Base-by-base conservation (phyloP, 1,140 invertebrate species). In the Cyclina sinensis region DNA sequence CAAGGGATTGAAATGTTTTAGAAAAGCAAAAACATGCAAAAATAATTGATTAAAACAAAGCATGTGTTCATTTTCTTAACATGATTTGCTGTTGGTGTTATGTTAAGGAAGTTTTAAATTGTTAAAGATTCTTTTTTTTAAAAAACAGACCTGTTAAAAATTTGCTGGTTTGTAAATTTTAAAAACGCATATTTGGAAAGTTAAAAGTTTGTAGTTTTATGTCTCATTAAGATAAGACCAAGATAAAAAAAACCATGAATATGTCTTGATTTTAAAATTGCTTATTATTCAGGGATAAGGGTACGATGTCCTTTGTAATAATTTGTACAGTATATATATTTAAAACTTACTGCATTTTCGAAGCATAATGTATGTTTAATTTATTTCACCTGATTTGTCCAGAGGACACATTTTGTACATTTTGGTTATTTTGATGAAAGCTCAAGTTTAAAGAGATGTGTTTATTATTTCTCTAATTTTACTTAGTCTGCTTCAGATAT, bases 261-360 rank as follows among this genome's bases (percentile, higher is more conserved):
- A 76, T 76, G 73, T 76, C 73, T 76, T 76, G 51, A 30, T 48
- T 76, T 27, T 1, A 21, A 27, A 27, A 51, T n/a, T 48, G n/a
- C 46, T 76, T 76, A 43, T 16, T 51, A 24, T 24, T 76, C 73
- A 76, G 73, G 73, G 73, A 76, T 48, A n/a, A 24, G 43, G 73
- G 43, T 76, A 51, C n/a, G 18, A 12, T 76, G 73, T 76, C 73
- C 73, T 76, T n/a, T 76, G 11, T 21, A n/a, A 48, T 14, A 48
- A 76, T 39, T 39, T 73, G 35, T 39, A 39, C 35, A 73, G 35
- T 39, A n/a, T 39, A 21, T 73, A n/a, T 59, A 16, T 68, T 5
- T 16, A 32, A 21, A 68, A 35, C 62, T 21, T 14, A n/a, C 54
- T 5, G 32, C 24, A 11, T 3, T 35, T 68, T 30, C 5, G 30